These are phyloP conservation scores for Anguilla marmorata DNA, from an alignment of 2,797 vertebrate species.

Conservation along the genomic window DNA sequence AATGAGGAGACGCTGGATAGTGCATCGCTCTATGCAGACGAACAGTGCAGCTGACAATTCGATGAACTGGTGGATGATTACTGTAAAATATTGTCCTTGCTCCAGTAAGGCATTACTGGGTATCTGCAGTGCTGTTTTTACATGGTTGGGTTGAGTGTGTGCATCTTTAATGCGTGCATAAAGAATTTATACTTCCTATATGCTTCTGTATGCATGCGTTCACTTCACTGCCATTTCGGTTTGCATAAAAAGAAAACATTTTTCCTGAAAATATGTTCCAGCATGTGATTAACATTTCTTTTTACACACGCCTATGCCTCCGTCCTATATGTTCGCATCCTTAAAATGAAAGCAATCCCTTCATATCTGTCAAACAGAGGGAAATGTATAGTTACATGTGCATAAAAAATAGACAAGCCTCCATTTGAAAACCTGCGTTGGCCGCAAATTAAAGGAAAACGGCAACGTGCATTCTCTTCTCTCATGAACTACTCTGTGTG, in stretches of 20 bases:
- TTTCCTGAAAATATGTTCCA: background rate
- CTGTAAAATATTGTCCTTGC: background rate
- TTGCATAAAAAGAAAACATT: background rate
- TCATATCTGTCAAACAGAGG: background rate
- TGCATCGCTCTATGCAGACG: background rate
- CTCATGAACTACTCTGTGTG: background rate
- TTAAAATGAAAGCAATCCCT: background rate
- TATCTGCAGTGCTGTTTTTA: background rate
- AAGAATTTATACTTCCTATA: background rate
- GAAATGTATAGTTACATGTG: background rate
- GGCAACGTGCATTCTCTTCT: background rate
- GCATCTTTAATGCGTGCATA: slow-evolving; percentile 11
- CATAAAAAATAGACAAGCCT: slow-evolving; percentile 1
- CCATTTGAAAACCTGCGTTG: slow-evolving; percentile 8
- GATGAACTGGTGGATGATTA: background rate
- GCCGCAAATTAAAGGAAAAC: background rate
- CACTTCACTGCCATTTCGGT: background rate
- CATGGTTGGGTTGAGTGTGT: background rate
- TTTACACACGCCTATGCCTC: background rate
- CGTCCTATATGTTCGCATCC: background rate
- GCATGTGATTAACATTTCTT: slow-evolving; percentile 3
- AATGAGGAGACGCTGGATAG: background rate
- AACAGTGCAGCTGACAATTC: background rate
- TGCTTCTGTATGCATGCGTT: background rate
- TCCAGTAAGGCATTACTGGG: background rate